Conservation (phyloP, 2,888 invertebrate species). For the Anthophora plumipes region DNA sequence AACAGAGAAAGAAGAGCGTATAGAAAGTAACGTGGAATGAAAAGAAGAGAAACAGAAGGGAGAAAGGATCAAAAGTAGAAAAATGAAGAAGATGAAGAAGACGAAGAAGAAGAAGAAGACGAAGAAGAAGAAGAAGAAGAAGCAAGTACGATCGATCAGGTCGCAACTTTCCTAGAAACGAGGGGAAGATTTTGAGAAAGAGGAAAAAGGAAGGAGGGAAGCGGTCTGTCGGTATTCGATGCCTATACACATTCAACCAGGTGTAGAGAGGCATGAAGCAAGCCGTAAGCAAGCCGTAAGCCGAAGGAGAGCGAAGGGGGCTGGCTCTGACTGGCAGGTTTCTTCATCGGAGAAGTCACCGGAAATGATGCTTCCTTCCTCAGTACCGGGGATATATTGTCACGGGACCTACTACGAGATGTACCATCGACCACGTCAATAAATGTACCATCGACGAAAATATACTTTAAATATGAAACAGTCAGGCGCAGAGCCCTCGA, state of each 20-base stretch:
- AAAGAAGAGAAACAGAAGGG: slow-evolving; percentile 2
- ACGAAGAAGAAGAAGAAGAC: slow-evolving; percentile 4
- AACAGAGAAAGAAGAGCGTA: slow-evolving; percentile 15
- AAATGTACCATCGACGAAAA: slow-evolving; percentile 78
- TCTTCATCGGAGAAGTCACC: slow-evolving; percentile 84
- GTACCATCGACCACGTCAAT: slow-evolving; percentile 74
- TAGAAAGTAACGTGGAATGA: neutral
- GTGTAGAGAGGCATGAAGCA: slow-evolving; percentile 80
- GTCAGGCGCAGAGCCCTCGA: slow-evolving; percentile 80
- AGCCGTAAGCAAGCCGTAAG: slow-evolving; percentile 78
- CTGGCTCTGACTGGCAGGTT: slow-evolving; percentile 83
- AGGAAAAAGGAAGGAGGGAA: slow-evolving; percentile 25
- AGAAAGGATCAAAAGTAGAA: neutral
- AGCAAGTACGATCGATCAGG: slow-evolving; percentile 65
- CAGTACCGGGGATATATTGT: slow-evolving; percentile 76
- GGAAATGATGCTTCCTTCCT: slow-evolving; percentile 82
- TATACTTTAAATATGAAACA: slow-evolving; percentile 84
- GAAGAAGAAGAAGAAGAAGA: slow-evolving; percentile 21
- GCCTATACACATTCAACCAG: slow-evolving; percentile 75
- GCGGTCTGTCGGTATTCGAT: slow-evolving; percentile 73
- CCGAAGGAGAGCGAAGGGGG: slow-evolving; percentile 73
- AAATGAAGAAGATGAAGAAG: slow-evolving; percentile 4
- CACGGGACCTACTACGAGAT: slow-evolving; percentile 53
- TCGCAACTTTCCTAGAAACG: slow-evolving; percentile 67
- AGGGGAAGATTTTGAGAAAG: slow-evolving; percentile 63